Evolutionary conservation across 2,797 vertebrate genomes (phyloP).

Genomic region (Amniataba percoides): DNA sequence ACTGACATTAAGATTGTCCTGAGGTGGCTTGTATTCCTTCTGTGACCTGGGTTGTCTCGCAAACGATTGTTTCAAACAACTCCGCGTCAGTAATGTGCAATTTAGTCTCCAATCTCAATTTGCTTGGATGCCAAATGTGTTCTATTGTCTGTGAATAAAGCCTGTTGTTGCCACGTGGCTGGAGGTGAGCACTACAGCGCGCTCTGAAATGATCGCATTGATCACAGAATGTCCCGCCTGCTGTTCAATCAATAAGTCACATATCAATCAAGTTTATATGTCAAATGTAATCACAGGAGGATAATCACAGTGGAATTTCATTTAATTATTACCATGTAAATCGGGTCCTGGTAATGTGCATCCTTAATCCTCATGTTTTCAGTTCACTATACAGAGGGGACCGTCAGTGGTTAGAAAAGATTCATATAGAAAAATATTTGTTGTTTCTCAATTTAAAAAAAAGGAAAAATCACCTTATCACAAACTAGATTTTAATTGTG

Average conservation of each 20-base stretch:
- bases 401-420: not conserved
- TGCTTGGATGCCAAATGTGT: not conserved
- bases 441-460: not conserved
- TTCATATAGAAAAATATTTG: not conserved
- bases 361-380: not conserved
- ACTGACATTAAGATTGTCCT: not conserved
- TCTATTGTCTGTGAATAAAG: slow-evolving; percentile 10
- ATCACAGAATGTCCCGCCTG: not conserved
- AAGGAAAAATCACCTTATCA: not conserved
- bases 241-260: not conserved
- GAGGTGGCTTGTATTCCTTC: not conserved
- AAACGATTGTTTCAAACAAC: slow-evolving; percentile 2
- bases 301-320: no score
- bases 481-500: not conserved
- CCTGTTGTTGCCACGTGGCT: slow-evolving; percentile 14
- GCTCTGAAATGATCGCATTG: not conserved
- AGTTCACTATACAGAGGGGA: not conserved
- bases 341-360: not conserved
- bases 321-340: no score
- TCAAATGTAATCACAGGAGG: no score
- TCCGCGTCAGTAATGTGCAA: not conserved
- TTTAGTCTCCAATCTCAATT: slow-evolving; percentile 19
- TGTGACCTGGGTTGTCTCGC: not conserved
- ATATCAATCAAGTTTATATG: no score
- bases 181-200: not conserved